These are phyloP conservation scores for Rhynchomys soricoides DNA, from an alignment of 2,113 vertebrate species.

Conservation along the genomic window DNA sequence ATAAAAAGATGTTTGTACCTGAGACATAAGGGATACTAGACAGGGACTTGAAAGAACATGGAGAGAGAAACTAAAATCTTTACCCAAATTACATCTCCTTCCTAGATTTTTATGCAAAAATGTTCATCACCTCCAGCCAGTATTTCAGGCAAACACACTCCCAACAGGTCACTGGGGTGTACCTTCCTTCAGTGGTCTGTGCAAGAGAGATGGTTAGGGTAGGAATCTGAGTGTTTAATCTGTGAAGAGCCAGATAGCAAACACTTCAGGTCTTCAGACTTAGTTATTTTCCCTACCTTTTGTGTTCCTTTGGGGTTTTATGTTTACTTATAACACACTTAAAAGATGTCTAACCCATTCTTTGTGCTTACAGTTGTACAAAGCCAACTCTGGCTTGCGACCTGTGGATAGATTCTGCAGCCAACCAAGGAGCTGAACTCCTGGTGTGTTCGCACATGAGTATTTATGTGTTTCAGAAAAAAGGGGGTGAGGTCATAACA, in stretches of 20 bases:
- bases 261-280: background rate
- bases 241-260: background rate
- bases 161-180: too few relatives aligned
- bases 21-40: background rate
- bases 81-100: background rate
- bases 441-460: background rate
- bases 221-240: background rate
- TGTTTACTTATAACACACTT: background rate
- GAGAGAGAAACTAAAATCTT: background rate
- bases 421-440: background rate
- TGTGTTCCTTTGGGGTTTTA: background rate
- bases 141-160: background rate
- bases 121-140: background rate
- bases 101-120: background rate
- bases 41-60: background rate
- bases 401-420: background rate
- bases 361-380: background rate
- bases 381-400: background rate
- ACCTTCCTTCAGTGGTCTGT: background rate
- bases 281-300: background rate
- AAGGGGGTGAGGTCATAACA: accelerated
- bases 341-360: background rate
- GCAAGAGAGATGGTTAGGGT: accelerated
- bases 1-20: background rate
- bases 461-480: background rate